These are phyloP conservation scores for Rhopalosiphum padi DNA, from an alignment of 1,140 invertebrate species.

Conservation along the genomic window DNA sequence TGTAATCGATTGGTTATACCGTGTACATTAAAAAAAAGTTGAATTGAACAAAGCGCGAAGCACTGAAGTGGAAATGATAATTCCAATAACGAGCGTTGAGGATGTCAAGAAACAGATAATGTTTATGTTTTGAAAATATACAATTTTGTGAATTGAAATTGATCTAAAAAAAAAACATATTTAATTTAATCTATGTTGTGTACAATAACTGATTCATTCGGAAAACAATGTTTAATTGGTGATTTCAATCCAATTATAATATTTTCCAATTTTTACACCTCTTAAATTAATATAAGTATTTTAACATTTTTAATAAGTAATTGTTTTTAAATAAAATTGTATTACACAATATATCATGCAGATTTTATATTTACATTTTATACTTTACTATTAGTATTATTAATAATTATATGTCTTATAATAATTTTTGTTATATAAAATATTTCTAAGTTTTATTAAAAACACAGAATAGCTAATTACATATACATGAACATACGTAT, in stretches of 20 bases:
- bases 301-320: no score
- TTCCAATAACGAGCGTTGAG: not conserved
- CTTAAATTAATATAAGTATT: not conserved
- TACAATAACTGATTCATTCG: not conserved
- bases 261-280: not conserved
- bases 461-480: no score
- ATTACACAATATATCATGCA: no score
- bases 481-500: no score
- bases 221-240: not conserved
- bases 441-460: no score
- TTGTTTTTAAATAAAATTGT: no score
- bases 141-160: not conserved
- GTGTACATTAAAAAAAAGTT: not conserved
- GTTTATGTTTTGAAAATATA: not conserved
- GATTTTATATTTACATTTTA: no score
- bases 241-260: not conserved
- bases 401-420: no score
- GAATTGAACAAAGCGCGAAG: not conserved
- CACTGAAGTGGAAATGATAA: not conserved
- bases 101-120: constrained; percentile 12
- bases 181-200: not conserved
- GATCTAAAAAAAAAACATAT: not conserved
- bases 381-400: no score
- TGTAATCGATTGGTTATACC: not conserved
- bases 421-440: no score